Percentiles rank a stretch among this genome's conserved stretches.
phyloP scores from a whole-genome alignment of 1,140 invertebrate species.

The Procambarus clarkii region DNA sequence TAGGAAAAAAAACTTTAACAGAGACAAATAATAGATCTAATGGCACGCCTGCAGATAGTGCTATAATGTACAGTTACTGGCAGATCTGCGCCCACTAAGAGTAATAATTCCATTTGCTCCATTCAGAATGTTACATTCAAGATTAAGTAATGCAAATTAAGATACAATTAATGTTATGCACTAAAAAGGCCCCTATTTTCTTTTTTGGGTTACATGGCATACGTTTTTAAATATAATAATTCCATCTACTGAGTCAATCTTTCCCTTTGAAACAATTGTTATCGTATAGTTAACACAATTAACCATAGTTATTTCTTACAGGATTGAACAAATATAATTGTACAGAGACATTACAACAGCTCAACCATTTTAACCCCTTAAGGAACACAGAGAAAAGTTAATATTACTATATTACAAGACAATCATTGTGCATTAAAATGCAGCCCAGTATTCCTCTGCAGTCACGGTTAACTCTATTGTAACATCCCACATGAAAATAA shows the following conservation, averaged over 20 bases:
- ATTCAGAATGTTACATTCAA: slow-evolving; percentile 26
- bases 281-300: slow-evolving; percentile 46
- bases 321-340: slow-evolving; percentile 63
- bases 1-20: slow-evolving; percentile 31
- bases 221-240: slow-evolving; percentile 30
- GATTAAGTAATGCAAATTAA: slow-evolving; percentile 38
- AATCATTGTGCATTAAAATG: slow-evolving; percentile 50
- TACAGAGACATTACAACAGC: slow-evolving; percentile 67
- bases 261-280: slow-evolving; percentile 33
- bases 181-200: slow-evolving; percentile 62
- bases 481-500: slow-evolving; percentile 64
- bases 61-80: slow-evolving; percentile 48
- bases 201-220: slow-evolving; percentile 61
- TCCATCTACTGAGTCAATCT: slow-evolving; percentile 57
- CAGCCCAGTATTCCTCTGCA: slow-evolving; percentile 35
- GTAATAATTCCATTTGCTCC: slow-evolving; percentile 19
- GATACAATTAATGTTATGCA: slow-evolving; percentile 51
- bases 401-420: slow-evolving; percentile 67
- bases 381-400: slow-evolving; percentile 65
- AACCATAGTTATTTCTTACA: slow-evolving; percentile 64
- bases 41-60: slow-evolving; percentile 41
- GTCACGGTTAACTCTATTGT: slow-evolving; percentile 37
- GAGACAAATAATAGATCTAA: slow-evolving; percentile 37
- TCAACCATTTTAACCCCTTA: slow-evolving; percentile 56
- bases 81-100: slow-evolving; percentile 29